Conservation (phyloP, 1,140 invertebrate species). For the Drosophila tropicalis region DNA sequence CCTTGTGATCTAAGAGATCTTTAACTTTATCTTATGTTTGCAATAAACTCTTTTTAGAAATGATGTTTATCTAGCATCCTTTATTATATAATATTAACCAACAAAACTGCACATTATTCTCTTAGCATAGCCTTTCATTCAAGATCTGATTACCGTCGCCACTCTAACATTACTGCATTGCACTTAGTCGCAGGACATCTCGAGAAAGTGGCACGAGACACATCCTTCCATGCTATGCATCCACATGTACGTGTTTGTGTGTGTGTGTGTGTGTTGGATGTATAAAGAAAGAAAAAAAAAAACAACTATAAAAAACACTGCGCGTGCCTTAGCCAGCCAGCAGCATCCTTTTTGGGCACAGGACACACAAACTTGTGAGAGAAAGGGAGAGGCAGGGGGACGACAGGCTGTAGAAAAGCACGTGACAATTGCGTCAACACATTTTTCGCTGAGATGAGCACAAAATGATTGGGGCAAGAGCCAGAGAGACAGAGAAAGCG, state of each 20-base stretch:
- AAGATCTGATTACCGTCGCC: slow-evolving; percentile 45
- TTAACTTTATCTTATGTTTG: too few species aligned
- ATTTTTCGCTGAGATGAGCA: slow-evolving; percentile 81
- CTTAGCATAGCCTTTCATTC: slow-evolving; percentile 19
- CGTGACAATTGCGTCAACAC: slow-evolving; percentile 81
- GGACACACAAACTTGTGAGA: slow-evolving; percentile 40
- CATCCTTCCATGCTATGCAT: slow-evolving; percentile 5
- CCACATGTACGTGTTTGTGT: slow-evolving; percentile 5
- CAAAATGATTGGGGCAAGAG: slow-evolving; percentile 58
- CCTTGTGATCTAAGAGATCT: too few species aligned
- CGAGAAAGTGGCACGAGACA: slow-evolving; percentile 62
- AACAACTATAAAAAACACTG: slow-evolving; percentile 52
- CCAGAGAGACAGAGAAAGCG: not conserved
- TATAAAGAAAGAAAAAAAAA: not conserved
- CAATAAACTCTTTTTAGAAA: too few species aligned
- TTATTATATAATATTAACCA: not conserved
- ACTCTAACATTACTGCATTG: slow-evolving; percentile 59
- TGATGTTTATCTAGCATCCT: too few species aligned
- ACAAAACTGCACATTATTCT: slow-evolving; percentile 29
- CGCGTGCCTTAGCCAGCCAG: slow-evolving; percentile 38
- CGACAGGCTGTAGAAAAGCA: slow-evolving; percentile 46
- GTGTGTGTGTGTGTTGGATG: not conserved
- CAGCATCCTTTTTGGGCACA: slow-evolving; percentile 58
- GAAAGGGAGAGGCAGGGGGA: not conserved
- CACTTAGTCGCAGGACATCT: slow-evolving; percentile 35